Evolutionary conservation across 2,797 vertebrate species (phyloP).

Genomic region (Pseudotriccus pelzelni): DNA sequence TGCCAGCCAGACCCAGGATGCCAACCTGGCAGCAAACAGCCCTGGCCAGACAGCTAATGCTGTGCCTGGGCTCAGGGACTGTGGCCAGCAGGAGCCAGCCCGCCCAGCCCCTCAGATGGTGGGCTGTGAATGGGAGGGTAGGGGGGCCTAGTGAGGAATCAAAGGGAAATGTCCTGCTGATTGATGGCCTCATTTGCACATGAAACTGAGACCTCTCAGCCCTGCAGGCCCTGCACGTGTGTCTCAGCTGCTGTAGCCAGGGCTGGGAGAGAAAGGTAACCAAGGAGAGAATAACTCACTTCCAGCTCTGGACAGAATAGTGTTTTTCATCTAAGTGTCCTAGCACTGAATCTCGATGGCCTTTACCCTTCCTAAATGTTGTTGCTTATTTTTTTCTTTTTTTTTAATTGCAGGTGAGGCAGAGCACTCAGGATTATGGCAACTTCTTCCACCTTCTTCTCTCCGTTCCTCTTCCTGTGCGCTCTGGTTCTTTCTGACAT

Average conservation of each 20-base stretch:
- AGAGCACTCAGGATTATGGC: conserved; percentile 61
- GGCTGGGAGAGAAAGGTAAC: background rate
- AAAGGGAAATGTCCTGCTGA: conserved; percentile 35
- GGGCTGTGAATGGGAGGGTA: background rate
- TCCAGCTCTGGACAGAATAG: background rate
- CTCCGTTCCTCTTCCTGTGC: conserved; percentile 33
- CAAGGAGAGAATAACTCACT: background rate
- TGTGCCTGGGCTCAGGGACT: background rate
- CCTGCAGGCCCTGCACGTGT: conserved; percentile 19
- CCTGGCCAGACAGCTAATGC: background rate
- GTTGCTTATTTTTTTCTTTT: background rate
- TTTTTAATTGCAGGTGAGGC: conserved; percentile 35
- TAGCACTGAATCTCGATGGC: background rate
- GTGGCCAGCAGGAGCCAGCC: background rate
- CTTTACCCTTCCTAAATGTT: background rate
- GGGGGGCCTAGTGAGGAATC: conserved; percentile 8
- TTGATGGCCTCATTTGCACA: conserved; percentile 68
- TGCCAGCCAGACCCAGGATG: conserved; percentile 17
- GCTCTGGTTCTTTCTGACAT: conserved; percentile 50
- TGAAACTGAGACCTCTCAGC: conserved; percentile 30
- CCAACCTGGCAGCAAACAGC: conserved; percentile 20
- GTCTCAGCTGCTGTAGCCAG: conserved; percentile 10
- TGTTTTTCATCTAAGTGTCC: background rate
- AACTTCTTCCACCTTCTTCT: background rate
- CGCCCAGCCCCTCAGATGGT: background rate